Evolutionary conservation across 2,797 vertebrate species (phyloP), one percentile per base, ranked within the genome.

Genomic region (Oreonectes daqikongensis): DNA sequence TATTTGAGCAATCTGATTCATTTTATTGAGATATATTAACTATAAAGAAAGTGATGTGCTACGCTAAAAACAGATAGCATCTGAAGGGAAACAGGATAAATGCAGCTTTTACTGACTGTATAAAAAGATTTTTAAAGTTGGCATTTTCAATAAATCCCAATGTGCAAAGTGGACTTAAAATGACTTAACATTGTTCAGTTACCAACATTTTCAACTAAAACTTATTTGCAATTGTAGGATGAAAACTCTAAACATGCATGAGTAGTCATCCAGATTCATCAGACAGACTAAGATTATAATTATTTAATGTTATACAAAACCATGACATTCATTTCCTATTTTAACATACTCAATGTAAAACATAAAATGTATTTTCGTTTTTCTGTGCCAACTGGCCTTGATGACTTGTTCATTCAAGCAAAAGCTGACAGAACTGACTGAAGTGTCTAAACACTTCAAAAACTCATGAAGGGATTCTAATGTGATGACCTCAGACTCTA

Each of bases 351-450:
- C 10, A 24, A 12, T 53, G 10, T 12, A 46, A 12, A 75, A 5
- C 63, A 42, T 40, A 9, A 74, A 53, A 42, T 15, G 61, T 20
- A 35, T n/a, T 53, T 73, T 35, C 30, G 35, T 52, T 50, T 73
- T 63, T 40, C 22, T 60, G 28, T 17, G n/a, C 40, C 26, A 46
- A 46, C 40, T 48, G 42, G 71, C 71, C 60, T 53, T 74, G 48
- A 42, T 42, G 72, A 66, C 53, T 38, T 61, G 46, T 60, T 60
- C 15, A 68, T 60, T 76, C 44, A 57, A 68, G 53, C 55, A 17
- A 67, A 38, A 3, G 15, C n/a, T 1, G 14, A 76, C 14, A 76
- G 18, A 67, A 42, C 40, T 3, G 40, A 42, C 40, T 14, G 5
- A 30, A 74, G 35, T 0, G 32, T 18, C 24, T 57, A 32, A 66